A percentile compares a stretch with the other conserved stretches of the same genome.
Conservation (phyloP, 1,140 invertebrate genomes). For the Magallana gigas region DNA sequence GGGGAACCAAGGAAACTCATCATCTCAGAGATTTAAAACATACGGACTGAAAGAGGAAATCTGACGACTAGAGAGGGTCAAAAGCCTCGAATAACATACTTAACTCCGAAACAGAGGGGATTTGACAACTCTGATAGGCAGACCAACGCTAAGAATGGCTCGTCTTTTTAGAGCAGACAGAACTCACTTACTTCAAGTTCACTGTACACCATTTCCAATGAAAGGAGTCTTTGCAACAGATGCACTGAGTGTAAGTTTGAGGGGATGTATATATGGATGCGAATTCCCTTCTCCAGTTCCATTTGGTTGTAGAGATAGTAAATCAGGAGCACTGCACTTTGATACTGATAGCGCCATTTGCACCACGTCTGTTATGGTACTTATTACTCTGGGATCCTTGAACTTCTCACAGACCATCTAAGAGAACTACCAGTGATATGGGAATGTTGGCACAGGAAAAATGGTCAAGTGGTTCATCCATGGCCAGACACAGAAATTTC, state of each 20-base stretch:
- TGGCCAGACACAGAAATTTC: background rate
- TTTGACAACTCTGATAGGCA: too few species aligned
- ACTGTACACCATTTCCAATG: constrained; percentile 47
- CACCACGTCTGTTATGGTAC: constrained; percentile 15
- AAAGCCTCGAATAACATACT: too few species aligned
- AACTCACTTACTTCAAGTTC: too few species aligned
- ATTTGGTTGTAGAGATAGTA: constrained; percentile 42
- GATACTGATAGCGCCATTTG: constrained; percentile 29
- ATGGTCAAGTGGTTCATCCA: constrained; percentile 15
- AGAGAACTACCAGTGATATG: background rate
- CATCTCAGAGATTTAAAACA: too few species aligned
- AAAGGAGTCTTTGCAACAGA: constrained; percentile 38
- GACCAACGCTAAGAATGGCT: too few species aligned
- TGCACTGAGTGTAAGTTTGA: constrained; percentile 49
- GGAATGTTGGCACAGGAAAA: constrained; percentile 12
- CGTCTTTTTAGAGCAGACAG: too few species aligned
- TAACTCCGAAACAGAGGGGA: too few species aligned
- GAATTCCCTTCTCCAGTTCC: constrained; percentile 50
- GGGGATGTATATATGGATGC: constrained; percentile 42
- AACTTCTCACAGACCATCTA: constrained; percentile 22
- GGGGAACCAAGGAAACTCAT: too few species aligned
- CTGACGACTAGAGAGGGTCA: too few species aligned
- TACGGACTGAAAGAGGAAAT: too few species aligned
- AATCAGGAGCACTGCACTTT: constrained; percentile 5
- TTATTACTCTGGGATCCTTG: background rate